These are phyloP conservation scores for Lysiphlebus fabarum DNA, from an alignment of 1,140 invertebrate genomes.

Conservation along the genomic window DNA sequence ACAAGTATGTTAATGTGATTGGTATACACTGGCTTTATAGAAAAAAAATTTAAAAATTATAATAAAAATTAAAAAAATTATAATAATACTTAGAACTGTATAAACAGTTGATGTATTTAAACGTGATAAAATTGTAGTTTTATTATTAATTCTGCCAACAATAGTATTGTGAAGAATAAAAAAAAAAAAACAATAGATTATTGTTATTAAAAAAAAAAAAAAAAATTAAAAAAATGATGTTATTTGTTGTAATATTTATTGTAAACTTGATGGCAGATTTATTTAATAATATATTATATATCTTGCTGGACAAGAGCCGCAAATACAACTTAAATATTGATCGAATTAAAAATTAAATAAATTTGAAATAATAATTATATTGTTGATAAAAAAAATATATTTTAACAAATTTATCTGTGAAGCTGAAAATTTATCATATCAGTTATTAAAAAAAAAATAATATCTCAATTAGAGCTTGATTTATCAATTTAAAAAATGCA, in stretches of 20 bases:
- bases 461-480: too few relatives aligned
- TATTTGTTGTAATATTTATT: constrained; percentile 4
- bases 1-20: constrained; percentile 32
- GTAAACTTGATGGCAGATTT: constrained; percentile 4
- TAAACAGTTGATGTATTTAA: too few relatives aligned
- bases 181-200: background rate
- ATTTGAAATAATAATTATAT: too few relatives aligned
- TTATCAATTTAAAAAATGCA: too few relatives aligned
- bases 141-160: background rate
- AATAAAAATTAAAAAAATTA: constrained; percentile 9
- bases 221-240: background rate
- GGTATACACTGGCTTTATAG: constrained; percentile 29
- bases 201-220: background rate
- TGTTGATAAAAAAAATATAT: too few relatives aligned
- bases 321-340: too few relatives aligned
- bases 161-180: background rate
- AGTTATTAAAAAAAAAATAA: too few relatives aligned
- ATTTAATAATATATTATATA: background rate
- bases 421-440: too few relatives aligned
- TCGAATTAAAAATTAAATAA: too few relatives aligned
- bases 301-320: constrained; percentile 11
- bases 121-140: background rate
- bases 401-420: too few relatives aligned
- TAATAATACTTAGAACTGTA: constrained; percentile 26
- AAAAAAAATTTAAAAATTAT: constrained; percentile 29